phyloP scores from a whole-genome alignment of 2,888 invertebrate species.

The Diadromus collaris region DNA sequence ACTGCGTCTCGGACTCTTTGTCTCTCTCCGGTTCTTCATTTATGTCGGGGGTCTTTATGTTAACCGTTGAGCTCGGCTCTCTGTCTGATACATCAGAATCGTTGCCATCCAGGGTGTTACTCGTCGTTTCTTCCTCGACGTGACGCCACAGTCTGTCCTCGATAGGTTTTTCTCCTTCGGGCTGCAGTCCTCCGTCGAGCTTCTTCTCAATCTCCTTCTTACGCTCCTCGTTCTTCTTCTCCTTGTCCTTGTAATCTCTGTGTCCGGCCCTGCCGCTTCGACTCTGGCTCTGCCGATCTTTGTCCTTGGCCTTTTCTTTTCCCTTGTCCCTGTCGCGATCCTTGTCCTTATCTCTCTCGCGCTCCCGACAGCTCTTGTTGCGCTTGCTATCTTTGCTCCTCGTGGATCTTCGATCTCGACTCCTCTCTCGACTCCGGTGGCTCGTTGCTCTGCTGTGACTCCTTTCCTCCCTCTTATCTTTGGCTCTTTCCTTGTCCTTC shows the following conservation, averaged over 20 bases:
- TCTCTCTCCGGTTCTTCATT: conserved; percentile 76
- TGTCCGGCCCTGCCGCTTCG: conserved; percentile 63
- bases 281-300: conserved; percentile 65
- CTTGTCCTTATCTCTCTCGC: conserved; percentile 68
- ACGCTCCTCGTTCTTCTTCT: conserved; percentile 66
- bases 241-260: conserved; percentile 68
- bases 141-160: conserved; percentile 82
- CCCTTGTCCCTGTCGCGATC: conserved; percentile 69
- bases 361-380: conserved; percentile 66
- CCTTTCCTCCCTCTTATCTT: conserved; percentile 65
- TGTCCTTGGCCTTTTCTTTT: conserved; percentile 69
- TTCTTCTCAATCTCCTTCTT: conserved; percentile 53
- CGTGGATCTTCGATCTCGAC: conserved; percentile 70
- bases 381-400: conserved; percentile 65
- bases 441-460: conserved; percentile 68
- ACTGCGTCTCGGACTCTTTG: conserved; percentile 65
- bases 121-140: conserved; percentile 78
- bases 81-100: conserved; percentile 83
- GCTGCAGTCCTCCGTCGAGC: conserved; percentile 60
- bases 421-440: conserved; percentile 71
- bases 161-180: conserved; percentile 75
- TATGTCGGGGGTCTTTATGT: conserved; percentile 83
- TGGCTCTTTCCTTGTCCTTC: conserved; percentile 69
- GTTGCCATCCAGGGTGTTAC: conserved; percentile 76
- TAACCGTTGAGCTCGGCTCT: conserved; percentile 91